Evolutionary conservation across 2,888 invertebrate genomes (phyloP), one percentile per base, ranked within the genome.

Genomic region (Hydraecia micacea): DNA sequence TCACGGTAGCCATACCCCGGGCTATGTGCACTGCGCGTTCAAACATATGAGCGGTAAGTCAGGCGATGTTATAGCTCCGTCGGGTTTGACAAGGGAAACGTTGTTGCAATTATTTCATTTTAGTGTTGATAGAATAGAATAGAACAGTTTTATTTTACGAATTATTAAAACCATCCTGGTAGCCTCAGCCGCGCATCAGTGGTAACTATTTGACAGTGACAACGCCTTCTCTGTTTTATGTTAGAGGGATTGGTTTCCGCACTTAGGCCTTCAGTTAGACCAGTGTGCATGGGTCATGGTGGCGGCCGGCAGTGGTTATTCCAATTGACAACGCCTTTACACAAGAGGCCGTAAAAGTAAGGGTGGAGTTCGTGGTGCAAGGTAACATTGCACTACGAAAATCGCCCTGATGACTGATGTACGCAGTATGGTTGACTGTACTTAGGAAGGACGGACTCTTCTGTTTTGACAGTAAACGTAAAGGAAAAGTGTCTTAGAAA

Each of bases 1-100:
- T 89, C 85, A 87, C 90, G 81, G 91, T 91, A 90, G 91, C 88
- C 81, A 70, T 77, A 79, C 89, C 88, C 39, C 83, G 67, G 88
- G 88, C 81, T 88, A 84, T 85, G 85, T 87, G 73, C 66, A 70
- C 46, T 69, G 75, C 46, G 71, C 28, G n/a, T 9, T 58, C 52
- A 21, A 58, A 83, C 28, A 65, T 55, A 70, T 13, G 73, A 70
- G 36, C 60, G 42, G 78, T 75, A 71, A 60, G 58, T 28, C 52
- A 58, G 39, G 28, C 52, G 0, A 42, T 28, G 72, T 76, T 79
- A 79, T 84, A 72, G n/a, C 68, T 55, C 28, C n/a, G n/a, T 55
- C 13, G 39, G 15, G 36, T 46, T 55, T 66, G n/a, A 66, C 32
- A 39, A 58, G 8, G 36, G 55, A 63, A 18, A 69, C 58, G 66